Base-by-base conservation (phyloP, 1,140 invertebrate genomes). In the Bombus sibiricus region DNA sequence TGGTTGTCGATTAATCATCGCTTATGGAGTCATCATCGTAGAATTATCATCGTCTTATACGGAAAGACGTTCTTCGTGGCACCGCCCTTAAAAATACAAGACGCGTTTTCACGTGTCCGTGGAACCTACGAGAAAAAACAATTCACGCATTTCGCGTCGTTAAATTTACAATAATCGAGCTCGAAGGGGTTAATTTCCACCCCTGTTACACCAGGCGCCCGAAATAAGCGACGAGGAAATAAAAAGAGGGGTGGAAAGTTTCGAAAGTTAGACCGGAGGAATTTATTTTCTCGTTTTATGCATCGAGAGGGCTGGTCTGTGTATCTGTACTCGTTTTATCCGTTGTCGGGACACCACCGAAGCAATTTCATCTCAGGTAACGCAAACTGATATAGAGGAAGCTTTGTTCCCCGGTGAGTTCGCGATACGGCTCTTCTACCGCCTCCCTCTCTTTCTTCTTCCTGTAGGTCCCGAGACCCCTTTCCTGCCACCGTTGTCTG, bases 301-400 rank as follows among this genome's bases (percentile, higher is more conserved):
- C 28, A 62, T 62, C 59, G 59, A 62, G 59, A 28, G 59, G 28
- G 59, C 59, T 62, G 12, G 3, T 3, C 3, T 12, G 6, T 53
- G 47, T 53, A 53, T 62, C 28, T 62, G 25, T 12, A 10, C 53
- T 41, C 74, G 82, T 75, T 62, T 78, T 84, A 78, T 75, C 74
- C 82, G 37, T 10, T 6, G 28, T 34, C 25, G 13, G 32, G 53
- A 77, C 39, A 47, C 53, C 75, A 39, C 64, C 47, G 25, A 79
- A 72, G 83, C 66, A 84, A 84, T 84, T 84, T 84, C 83, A 79
- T 84, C 83, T 79, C 83, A 79, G 83, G 66, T 84, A 84, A 79
- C 83, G 34, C 83, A 79, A 84, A 79, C 83, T 84, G 83, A 84
- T 84, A 84, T 62, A 83, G 81, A 77, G 72, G 62, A 81, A 83